Conservation (phyloP, 2,888 invertebrate species). For the Drymonia ruficornis region DNA sequence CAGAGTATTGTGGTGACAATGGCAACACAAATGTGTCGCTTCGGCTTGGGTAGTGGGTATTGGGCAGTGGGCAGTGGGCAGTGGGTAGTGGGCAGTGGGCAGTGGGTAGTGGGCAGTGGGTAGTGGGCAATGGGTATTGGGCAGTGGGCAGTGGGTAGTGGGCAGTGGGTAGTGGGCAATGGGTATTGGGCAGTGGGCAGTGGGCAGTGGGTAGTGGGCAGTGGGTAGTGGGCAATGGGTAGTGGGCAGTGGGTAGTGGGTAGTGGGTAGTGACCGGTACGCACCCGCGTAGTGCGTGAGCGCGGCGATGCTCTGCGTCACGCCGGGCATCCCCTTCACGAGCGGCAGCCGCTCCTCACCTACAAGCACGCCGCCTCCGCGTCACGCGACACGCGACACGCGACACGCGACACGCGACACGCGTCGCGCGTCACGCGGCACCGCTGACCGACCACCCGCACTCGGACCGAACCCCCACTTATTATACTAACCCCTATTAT, state of each 20-base stretch:
- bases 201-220: too few relatives aligned
- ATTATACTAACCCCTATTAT: background rate
- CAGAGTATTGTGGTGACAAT: too few relatives aligned
- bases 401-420: too few relatives aligned
- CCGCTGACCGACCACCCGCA: background rate
- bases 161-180: too few relatives aligned
- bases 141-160: too few relatives aligned
- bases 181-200: too few relatives aligned
- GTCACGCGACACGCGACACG: slow-evolving; percentile 15
- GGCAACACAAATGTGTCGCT: too few relatives aligned
- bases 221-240: background rate
- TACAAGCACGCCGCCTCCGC: slow-evolving; percentile 56
- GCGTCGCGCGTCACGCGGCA: slow-evolving; percentile 6
- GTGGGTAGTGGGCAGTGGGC: too few relatives aligned
- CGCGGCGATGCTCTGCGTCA: slow-evolving; percentile 83
- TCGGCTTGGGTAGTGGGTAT: too few relatives aligned
- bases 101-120: too few relatives aligned
- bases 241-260: slow-evolving; percentile 17
- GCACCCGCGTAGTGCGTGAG: slow-evolving; percentile 90
- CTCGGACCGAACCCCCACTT: background rate
- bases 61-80: too few relatives aligned
- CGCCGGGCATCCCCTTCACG: slow-evolving; percentile 81
- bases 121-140: background rate
- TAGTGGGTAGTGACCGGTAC: slow-evolving; percentile 45
- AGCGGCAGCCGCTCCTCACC: slow-evolving; percentile 63